Evolutionary conservation across 2,113 vertebrate genomes (phyloP), one percentile per base, ranked within the genome.

Genomic region (Notarius lentiginosus): DNA sequence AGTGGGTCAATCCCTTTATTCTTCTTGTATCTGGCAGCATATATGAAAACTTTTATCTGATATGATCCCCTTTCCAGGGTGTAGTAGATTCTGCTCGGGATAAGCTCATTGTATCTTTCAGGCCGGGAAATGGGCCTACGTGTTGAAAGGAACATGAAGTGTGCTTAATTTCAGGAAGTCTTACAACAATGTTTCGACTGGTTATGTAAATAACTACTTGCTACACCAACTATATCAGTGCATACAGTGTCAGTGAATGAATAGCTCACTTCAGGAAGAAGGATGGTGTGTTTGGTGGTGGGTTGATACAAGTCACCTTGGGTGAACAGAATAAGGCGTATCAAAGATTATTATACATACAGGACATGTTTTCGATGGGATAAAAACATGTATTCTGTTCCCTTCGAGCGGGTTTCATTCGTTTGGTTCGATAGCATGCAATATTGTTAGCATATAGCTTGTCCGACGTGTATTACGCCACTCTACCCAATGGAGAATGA

Each of bases 111-210:
- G 87, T 86, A 81, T 66, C 84, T 81, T 81, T 82, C 30, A 15
- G 56, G 56, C 55, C n/a, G 55, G 87, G 89, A 90, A 84, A 56
- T 66, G 41, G 65, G 87, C 49, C 80, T 90, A 88, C 87, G 87
- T 90, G 89, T 63, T 86, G 55, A 75, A 20, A 84, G 56, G 65
- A 76, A 60, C 65, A 3, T 76, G 51, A 27, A 76, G 58, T 80
- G 60, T 20, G 72, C 34, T 79, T 86, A 41, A 60, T 90, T 86
- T 86, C 87, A 88, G 89, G 89, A 90, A 88, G 81, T 73, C 17
- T n/a, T 82, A 5, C 15, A 87, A 83, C 79, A 85, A 49, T 84
- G 41, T 65, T 47, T 84, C 6, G 47, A 61, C 81, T 41, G 83
- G 56, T 73, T 86, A 81, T 84, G 53, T 75, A 84, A 88, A 84